Percentiles rank a stretch among this genome's conserved stretches.
phyloP scores from a whole-genome alignment of 1,140 invertebrate genomes.

The Heliconius nattereri region DNA sequence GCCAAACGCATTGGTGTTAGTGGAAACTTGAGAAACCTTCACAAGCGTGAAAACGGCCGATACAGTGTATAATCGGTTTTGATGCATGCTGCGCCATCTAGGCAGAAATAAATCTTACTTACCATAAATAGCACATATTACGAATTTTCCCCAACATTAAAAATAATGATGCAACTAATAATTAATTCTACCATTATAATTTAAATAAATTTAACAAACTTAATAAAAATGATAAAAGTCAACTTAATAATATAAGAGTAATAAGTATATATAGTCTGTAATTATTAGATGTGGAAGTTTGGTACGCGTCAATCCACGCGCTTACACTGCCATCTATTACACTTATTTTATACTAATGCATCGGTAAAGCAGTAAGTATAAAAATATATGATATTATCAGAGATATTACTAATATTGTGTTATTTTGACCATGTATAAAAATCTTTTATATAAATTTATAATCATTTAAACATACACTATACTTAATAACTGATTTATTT shows the following conservation, averaged over 20 bases:
- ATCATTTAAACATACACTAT: neutral
- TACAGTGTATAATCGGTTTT: neutral
- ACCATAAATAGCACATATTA: neutral
- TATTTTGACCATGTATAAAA: neutral
- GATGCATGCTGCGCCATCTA: neutral
- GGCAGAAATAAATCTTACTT: neutral
- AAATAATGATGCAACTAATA: neutral
- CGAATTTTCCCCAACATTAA: neutral
- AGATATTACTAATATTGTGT: neutral
- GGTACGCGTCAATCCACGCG: constrained; percentile 38
- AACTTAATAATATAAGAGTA: neutral
- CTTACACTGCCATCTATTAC: constrained; percentile 44
- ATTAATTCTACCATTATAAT: neutral
- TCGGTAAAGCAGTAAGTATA: constrained; percentile 47
- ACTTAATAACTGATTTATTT: neutral
- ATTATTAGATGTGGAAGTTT: constrained; percentile 23
- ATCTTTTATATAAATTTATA: neutral
- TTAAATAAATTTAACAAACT: neutral
- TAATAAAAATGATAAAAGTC: neutral
- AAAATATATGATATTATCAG: neutral
- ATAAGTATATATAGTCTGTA: constrained; percentile 16
- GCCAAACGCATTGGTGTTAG: no score
- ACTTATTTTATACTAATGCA: neutral
- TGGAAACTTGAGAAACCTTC: no score
- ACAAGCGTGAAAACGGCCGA: no score